A percentile compares a stretch with the other conserved stretches of the same genome.
Evolutionary conservation across 2,888 invertebrate species (phyloP).

Genomic region (Thelaira solivaga): DNA sequence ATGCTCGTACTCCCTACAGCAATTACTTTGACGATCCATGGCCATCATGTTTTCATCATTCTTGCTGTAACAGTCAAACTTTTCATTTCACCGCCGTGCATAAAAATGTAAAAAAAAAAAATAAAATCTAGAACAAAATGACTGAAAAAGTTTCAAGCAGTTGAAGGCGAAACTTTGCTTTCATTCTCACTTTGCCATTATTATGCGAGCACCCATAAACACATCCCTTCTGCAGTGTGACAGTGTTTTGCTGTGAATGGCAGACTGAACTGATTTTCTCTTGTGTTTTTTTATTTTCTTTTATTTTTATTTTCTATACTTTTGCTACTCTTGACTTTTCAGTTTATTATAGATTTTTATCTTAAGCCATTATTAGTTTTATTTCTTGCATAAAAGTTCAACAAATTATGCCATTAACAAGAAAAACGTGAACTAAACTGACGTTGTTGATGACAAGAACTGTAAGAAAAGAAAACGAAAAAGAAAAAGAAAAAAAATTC

Average conservation of each 20-base stretch:
- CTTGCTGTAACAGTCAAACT: not conserved
- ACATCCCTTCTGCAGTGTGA: not conserved
- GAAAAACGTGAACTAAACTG: conserved; percentile 23
- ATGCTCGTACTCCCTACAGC: not conserved
- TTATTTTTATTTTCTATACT: not conserved
- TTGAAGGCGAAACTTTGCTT: conserved; percentile 21
- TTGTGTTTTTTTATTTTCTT: not conserved
- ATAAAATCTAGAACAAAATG: not conserved
- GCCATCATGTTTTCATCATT: not conserved
- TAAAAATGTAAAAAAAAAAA: not conserved
- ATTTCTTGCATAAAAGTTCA: conserved; percentile 43
- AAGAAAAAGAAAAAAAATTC: too few species aligned
- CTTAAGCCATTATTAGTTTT: conserved; percentile 46
- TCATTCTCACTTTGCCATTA: conserved; percentile 24
- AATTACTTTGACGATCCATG: not conserved
- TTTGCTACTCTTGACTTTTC: conserved; percentile 25
- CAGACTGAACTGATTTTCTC: not conserved
- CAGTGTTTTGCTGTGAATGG: not conserved
- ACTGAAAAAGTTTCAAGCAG: not conserved
- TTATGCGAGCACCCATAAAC: not conserved
- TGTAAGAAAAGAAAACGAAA: not conserved
- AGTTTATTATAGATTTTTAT: conserved; percentile 50
- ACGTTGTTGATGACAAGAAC: conserved; percentile 12
- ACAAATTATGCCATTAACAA: conserved; percentile 46
- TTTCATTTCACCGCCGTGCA: not conserved